These are phyloP conservation scores for Drosophila kepulauana DNA, from an alignment of 1,140 invertebrate genomes.

Conservation along the genomic window DNA sequence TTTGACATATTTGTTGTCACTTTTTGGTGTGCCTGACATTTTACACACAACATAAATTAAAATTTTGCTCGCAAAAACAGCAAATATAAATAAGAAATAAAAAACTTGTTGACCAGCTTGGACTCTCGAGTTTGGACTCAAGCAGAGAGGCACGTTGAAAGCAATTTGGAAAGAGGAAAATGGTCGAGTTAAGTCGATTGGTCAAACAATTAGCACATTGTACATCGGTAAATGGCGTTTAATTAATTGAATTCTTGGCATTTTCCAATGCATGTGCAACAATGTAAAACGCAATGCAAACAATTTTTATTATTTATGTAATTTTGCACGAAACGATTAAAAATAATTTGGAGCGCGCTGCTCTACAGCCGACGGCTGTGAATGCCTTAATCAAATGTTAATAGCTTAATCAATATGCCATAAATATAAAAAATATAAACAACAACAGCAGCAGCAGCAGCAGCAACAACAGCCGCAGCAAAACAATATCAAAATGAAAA, in stretches of 20 bases:
- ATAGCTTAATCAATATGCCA: slow-evolving; percentile 83
- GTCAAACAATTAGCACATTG: slow-evolving; percentile 55
- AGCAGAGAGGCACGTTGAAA: not conserved
- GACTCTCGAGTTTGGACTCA: not conserved
- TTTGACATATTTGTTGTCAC: slow-evolving; percentile 78
- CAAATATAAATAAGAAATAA: slow-evolving; percentile 22
- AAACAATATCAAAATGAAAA: slow-evolving; percentile 39
- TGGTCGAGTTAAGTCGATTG: slow-evolving; percentile 25
- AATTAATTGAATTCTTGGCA: slow-evolving; percentile 71
- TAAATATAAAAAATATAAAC: slow-evolving; percentile 63
- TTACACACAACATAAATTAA: slow-evolving; percentile 80
- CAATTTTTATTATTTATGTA: slow-evolving; percentile 52
- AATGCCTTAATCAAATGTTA: slow-evolving; percentile 83
- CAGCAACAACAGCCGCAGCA: slow-evolving; percentile 34
- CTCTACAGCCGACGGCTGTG: slow-evolving; percentile 69
- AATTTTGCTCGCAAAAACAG: slow-evolving; percentile 48
- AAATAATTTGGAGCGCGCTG: slow-evolving; percentile 70
- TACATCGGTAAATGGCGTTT: slow-evolving; percentile 59
- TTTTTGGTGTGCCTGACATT: slow-evolving; percentile 73
- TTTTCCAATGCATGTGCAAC: slow-evolving; percentile 38
- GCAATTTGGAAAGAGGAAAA: slow-evolving; percentile 50
- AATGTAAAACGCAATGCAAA: slow-evolving; percentile 53
- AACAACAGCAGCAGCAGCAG: slow-evolving; percentile 24
- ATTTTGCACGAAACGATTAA: slow-evolving; percentile 56
- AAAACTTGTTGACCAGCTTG: slow-evolving; percentile 30